phyloP scores from a whole-genome alignment of 2,113 vertebrate genomes.

The Morphnarchus princeps region DNA sequence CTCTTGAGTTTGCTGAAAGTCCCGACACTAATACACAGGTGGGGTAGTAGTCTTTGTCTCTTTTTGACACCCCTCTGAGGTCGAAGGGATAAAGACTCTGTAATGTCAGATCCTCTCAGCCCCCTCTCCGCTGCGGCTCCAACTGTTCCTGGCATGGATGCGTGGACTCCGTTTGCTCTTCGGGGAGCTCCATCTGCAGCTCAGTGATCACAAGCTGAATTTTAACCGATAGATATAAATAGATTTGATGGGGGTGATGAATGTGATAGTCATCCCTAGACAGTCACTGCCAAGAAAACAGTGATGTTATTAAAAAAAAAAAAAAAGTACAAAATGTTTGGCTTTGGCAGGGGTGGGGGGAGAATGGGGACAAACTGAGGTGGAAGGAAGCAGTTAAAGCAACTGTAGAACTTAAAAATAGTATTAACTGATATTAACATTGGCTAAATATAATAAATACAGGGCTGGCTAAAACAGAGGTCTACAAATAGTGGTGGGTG shows the following conservation, averaged over 20 bases:
- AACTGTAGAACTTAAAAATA: not conserved
- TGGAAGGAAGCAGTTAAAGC: not conserved
- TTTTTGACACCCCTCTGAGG: not conserved
- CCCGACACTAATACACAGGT: not conserved
- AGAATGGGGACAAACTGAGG: not conserved
- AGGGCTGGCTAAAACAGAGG: not conserved
- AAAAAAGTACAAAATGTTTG: not conserved
- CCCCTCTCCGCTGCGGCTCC: not conserved
- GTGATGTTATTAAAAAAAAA: not conserved
- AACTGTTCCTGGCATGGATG: not conserved
- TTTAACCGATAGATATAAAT: slow-evolving; percentile 18
- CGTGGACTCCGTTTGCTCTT: not conserved
- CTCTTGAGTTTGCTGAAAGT: not conserved
- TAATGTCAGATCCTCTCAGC: not conserved
- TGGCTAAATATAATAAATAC: not conserved
- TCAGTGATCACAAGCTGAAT: slow-evolving; percentile 12
- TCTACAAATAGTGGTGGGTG: not conserved
- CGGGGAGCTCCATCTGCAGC: slow-evolving; percentile 23
- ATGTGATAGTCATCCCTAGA: not conserved
- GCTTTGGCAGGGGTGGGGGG: not conserved
- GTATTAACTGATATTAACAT: not conserved
- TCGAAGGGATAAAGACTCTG: not conserved
- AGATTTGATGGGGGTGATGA: not conserved
- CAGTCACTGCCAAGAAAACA: not conserved
- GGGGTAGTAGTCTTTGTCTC: not conserved